These are phyloP conservation scores for Micropterix aruncella DNA, from an alignment of 2,888 invertebrate species.

Conservation along the genomic window DNA sequence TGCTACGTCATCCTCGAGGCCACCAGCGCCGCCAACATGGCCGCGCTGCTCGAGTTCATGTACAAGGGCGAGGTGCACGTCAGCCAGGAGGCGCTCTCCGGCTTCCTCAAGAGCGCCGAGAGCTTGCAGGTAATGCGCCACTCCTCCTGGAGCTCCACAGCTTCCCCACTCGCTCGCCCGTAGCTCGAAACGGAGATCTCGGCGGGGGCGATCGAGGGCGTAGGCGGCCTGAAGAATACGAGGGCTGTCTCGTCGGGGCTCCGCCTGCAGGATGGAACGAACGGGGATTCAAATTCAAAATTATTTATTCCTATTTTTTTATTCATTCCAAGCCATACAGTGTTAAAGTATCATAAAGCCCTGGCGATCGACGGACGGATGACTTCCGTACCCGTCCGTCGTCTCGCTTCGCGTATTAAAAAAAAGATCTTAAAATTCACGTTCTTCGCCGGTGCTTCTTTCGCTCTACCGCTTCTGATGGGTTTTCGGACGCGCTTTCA, in stretches of 20 bases:
- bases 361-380: not conserved
- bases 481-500: slow-evolving; percentile 20
- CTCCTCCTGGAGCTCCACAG: too few relatives aligned
- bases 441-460: not conserved
- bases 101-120: slow-evolving; percentile 84
- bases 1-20: slow-evolving; percentile 83
- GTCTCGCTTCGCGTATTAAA: not conserved
- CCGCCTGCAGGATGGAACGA: too few relatives aligned
- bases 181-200: too few relatives aligned
- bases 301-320: not conserved
- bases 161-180: too few relatives aligned
- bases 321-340: not conserved
- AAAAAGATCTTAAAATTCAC: not conserved
- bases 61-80: slow-evolving; percentile 91
- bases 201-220: too few relatives aligned
- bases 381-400: not conserved
- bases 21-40: slow-evolving; percentile 81
- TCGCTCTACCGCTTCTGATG: not conserved
- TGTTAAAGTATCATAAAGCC: not conserved
- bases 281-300: too few relatives aligned
- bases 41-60: slow-evolving; percentile 84
- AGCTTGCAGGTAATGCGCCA: slow-evolving; percentile 72
- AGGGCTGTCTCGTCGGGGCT: too few relatives aligned
- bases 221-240: too few relatives aligned
- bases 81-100: slow-evolving; percentile 80